phyloP scores from a whole-genome alignment of 2,888 invertebrate species.

The Oasisia sp. region DNA sequence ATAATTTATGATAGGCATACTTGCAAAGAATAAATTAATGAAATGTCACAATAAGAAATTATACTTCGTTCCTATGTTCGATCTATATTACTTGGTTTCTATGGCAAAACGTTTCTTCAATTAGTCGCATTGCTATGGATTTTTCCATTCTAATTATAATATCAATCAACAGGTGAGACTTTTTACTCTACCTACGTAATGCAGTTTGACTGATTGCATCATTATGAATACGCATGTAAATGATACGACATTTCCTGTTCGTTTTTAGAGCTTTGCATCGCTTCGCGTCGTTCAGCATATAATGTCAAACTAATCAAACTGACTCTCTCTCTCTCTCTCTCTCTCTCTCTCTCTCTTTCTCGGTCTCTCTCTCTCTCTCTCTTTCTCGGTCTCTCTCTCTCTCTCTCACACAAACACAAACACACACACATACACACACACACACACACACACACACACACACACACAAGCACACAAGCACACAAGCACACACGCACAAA shows the following conservation, averaged over 20 bases:
- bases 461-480: too few relatives aligned
- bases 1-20: too few relatives aligned
- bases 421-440: too few relatives aligned
- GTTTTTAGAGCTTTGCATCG: neutral
- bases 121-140: neutral
- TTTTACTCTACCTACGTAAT: neutral
- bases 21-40: too few relatives aligned
- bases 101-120: neutral
- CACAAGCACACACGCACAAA: neutral
- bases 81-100: too few relatives aligned
- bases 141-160: neutral
- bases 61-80: too few relatives aligned
- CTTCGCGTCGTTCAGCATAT: neutral
- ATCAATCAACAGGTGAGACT: neutral
- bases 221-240: neutral
- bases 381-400: too few relatives aligned
- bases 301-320: neutral
- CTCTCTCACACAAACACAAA: too few relatives aligned
- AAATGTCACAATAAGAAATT: too few relatives aligned
- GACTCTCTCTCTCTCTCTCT: neutral
- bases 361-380: too few relatives aligned
- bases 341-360: too few relatives aligned
- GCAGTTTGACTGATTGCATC: neutral
- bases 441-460: too few relatives aligned
- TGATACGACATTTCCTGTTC: neutral